Base-by-base conservation (phyloP, 2,888 invertebrate genomes). In the Campoletis raptor region DNA sequence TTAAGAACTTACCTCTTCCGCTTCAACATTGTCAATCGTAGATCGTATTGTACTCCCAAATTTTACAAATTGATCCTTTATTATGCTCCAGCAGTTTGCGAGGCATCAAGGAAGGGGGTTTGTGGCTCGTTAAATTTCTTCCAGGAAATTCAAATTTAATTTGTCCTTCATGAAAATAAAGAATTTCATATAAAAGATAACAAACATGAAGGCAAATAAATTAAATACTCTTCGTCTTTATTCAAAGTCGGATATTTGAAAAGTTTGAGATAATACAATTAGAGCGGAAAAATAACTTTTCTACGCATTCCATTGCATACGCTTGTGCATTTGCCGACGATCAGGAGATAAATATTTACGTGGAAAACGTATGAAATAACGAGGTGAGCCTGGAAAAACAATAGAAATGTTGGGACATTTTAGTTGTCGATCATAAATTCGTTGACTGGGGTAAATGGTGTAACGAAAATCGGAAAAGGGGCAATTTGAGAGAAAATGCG, bases 1-100 rank as follows among this genome's bases (percentile, higher is more conserved):
- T 91, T 91, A 90, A 86, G 85, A 87, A 89, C 85, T 91, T 89
- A 57, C 48, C 57, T 57, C 57, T 12, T 24, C 57, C 57, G 24
- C 10, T 10, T 24, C 12, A 24, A 57, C 24, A 8, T 30, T 30
- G 57, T 24, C 24, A 24, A 30, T 57, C 57, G 5, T n/a, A 57
- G 12, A 57, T 57, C 24, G 5, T 12, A 24, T 15, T 57, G 24
- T 12, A 57, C 57, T 1, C 24, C 1, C 57, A 30, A 57, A 57
- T 30, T 57, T 57, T 8, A 10, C 0, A 57, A 57, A 57, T 57
- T 30, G 30, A 30, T 30, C 30, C 30, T 30, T 30, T 30, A 30
- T 30, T 30, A 30, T 30, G 30, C 30, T 30, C 2, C 3, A 30
- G 30, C 30, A 3, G 3, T 30, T 30, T 3, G 30, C 3, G 30